Conservation (phyloP, 2,113 vertebrate genomes). For the Planiliza haematocheilus region DNA sequence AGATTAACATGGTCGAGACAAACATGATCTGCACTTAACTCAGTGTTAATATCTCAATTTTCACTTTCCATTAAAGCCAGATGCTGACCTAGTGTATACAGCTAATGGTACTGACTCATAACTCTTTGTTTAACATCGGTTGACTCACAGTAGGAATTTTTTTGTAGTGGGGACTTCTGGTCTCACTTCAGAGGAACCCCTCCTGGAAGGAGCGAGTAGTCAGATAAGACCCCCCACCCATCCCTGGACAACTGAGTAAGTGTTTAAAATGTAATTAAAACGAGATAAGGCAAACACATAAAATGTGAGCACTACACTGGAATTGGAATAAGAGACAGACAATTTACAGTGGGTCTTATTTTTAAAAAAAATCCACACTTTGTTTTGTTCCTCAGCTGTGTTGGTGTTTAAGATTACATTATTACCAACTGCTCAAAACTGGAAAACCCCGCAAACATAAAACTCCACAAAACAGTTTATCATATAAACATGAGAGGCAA, state of each 20-base stretch:
- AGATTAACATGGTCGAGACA: neutral
- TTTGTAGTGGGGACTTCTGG: neutral
- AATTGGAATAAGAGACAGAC: neutral
- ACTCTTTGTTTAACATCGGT: neutral
- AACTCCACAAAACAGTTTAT: too few species aligned
- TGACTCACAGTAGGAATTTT: conserved; percentile 4
- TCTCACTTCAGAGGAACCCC: conserved; percentile 17
- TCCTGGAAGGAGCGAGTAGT: conserved; percentile 56
- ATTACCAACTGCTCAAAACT: too few species aligned
- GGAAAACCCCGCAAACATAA: too few species aligned
- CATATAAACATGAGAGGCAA: too few species aligned
- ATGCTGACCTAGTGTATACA: too few species aligned
- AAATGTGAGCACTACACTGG: neutral
- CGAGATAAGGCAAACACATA: conserved; percentile 62
- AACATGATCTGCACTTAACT: neutral
- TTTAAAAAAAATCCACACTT: neutral
- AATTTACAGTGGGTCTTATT: too few species aligned
- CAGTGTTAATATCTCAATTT: neutral
- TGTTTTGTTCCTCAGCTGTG: too few species aligned
- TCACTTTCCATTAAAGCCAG: neutral
- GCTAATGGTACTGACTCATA: neutral
- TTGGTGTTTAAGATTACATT: too few species aligned
- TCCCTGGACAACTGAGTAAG: conserved; percentile 60
- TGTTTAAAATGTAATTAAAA: conserved; percentile 78
- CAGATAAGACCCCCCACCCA: conserved; percentile 75